Percentiles rank a stretch among this genome's conserved stretches.
Conservation (phyloP, 2,113 vertebrate genomes). For the Syrmaticus mikado region DNA sequence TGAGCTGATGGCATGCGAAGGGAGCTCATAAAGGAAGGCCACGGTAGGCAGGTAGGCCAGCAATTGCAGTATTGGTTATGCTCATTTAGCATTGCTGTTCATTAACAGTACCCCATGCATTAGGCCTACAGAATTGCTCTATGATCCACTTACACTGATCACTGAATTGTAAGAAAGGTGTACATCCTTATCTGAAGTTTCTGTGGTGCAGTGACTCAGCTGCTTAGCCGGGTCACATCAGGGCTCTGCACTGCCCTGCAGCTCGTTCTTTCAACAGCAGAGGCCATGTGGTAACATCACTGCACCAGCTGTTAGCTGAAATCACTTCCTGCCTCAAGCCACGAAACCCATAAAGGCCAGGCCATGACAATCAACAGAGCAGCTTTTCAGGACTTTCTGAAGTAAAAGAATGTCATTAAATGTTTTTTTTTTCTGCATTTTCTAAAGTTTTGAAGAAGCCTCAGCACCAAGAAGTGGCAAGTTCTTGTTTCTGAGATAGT, state of each 20-base stretch:
- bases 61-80: not conserved
- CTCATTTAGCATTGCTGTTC: not conserved
- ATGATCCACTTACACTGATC: rapidly evolving
- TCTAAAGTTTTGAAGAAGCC: not conserved
- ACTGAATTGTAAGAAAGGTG: not conserved
- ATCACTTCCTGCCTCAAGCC: not conserved
- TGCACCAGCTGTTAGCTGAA: not conserved
- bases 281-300: rapidly evolving
- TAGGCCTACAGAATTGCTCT: not conserved
- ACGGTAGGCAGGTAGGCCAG: rapidly evolving
- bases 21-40: not conserved
- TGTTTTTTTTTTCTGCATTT: no score
- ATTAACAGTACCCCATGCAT: rapidly evolving
- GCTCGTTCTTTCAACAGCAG: not conserved
- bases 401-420: not conserved
- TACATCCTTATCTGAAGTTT: rapidly evolving
- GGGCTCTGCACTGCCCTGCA: not conserved
- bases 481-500: not conserved
- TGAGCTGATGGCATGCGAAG: rapidly evolving
- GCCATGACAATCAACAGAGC: not conserved
- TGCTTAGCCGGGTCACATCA: not conserved
- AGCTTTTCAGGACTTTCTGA: not conserved
- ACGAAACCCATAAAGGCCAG: not conserved
- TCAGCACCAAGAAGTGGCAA: rapidly evolving
- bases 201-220: not conserved